Evolutionary conservation across 2,113 vertebrate species (phyloP).

Genomic region (Podarcis cretensis): DNA sequence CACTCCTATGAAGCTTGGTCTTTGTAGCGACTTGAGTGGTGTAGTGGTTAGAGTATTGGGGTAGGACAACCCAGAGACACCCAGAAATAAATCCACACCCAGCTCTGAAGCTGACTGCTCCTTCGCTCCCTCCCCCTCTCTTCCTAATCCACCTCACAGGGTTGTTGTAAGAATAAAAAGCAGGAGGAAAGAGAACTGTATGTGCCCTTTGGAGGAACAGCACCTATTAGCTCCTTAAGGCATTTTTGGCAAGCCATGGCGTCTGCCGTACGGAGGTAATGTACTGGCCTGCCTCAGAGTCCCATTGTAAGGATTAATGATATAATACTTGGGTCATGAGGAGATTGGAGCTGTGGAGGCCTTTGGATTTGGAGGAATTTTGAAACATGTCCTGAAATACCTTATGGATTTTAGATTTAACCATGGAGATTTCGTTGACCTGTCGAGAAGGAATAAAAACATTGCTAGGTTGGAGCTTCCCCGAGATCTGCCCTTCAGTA

Average conservation of each 20-base stretch:
- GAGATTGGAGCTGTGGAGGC: too few species aligned
- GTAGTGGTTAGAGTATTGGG: background rate
- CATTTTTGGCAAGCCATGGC: background rate
- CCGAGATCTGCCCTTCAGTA: too few species aligned
- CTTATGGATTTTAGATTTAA: too few species aligned
- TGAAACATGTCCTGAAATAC: too few species aligned
- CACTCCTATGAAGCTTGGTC: background rate
- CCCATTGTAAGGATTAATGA: background rate
- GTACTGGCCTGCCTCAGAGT: background rate
- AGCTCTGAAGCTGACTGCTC: background rate
- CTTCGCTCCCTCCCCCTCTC: background rate
- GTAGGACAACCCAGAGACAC: background rate
- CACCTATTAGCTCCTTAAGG: background rate
- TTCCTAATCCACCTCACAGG: background rate
- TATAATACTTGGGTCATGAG: background rate
- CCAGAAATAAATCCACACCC: background rate
- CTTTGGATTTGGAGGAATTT: too few species aligned
- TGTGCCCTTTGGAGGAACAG: background rate
- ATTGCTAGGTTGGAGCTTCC: too few species aligned
- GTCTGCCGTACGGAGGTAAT: background rate
- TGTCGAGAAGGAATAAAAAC: too few species aligned
- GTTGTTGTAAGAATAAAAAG: background rate
- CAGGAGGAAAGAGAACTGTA: background rate
- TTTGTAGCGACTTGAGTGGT: background rate
- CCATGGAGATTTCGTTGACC: too few species aligned